Evolutionary conservation across 2,888 invertebrate species (phyloP).

Genomic region (Cerastis rubricosa): DNA sequence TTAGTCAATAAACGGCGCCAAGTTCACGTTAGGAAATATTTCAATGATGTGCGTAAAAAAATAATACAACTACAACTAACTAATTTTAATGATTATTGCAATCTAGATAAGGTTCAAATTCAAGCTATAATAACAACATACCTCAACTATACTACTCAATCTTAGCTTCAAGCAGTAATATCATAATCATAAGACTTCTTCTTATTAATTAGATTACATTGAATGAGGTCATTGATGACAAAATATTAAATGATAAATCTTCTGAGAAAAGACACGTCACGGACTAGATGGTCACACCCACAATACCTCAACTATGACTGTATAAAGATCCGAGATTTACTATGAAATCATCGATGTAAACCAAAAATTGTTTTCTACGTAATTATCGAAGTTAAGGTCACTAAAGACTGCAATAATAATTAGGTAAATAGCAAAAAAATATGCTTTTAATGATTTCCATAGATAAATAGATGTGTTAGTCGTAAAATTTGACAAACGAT

Average conservation of each 20-base stretch:
- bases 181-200: neutral
- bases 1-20: conserved; percentile 22
- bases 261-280: conserved; percentile 42
- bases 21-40: conserved; percentile 48
- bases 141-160: too few relatives aligned
- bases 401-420: neutral
- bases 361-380: neutral
- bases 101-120: neutral
- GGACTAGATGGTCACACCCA: conserved; percentile 15
- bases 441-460: neutral
- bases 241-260: conserved; percentile 37
- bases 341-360: conserved; percentile 35
- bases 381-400: neutral
- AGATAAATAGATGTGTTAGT: neutral
- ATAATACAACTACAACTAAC: neutral
- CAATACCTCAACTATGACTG: conserved; percentile 14
- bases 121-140: neutral
- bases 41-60: conserved; percentile 12
- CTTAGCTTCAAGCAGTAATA: neutral
- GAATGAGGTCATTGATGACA: conserved; percentile 43
- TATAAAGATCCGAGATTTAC: conserved; percentile 11
- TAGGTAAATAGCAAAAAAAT: neutral
- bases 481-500: neutral
- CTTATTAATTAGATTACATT: neutral
- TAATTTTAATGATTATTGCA: neutral